Percentiles rank a stretch among this genome's conserved stretches.
Evolutionary conservation across 2,888 invertebrate species (phyloP).

Genomic region (Cantharis rustica): DNA sequence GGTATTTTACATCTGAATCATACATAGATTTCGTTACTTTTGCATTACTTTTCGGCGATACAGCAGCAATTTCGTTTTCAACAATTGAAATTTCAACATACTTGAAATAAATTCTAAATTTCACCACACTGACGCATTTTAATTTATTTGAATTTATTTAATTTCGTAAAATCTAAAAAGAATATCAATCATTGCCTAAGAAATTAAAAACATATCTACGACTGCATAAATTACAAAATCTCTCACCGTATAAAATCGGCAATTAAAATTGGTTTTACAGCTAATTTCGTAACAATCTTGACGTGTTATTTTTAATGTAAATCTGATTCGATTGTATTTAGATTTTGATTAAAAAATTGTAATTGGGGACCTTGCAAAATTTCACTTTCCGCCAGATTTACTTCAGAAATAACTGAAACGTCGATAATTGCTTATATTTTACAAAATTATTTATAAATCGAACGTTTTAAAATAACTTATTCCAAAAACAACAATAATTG

Average conservation of each 20-base stretch:
- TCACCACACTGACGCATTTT: neutral
- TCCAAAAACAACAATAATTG: neutral
- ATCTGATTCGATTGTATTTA: neutral
- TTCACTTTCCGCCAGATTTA: neutral
- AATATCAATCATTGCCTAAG: neutral
- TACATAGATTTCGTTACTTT: neutral
- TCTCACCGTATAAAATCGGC: neutral
- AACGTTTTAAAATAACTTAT: neutral
- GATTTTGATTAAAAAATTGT: neutral
- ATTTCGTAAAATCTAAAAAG: neutral
- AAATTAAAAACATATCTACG: neutral
- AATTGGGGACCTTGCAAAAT: neutral
- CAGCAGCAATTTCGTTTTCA: neutral
- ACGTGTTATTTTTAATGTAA: neutral
- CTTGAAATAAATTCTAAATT: neutral
- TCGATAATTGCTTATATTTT: neutral
- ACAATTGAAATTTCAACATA: neutral
- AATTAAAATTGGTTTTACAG: neutral
- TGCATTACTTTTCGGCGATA: neutral
- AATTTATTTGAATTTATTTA: neutral
- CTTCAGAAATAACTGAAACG: neutral
- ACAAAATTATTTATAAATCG: neutral
- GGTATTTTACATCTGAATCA: too few species aligned
- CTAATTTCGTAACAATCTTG: neutral
- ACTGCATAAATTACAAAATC: neutral